A percentile compares a stretch with the other conserved stretches of the same genome.
Evolutionary conservation across 2,888 invertebrate species (phyloP).

Genomic region (Drosophila macrospina): DNA sequence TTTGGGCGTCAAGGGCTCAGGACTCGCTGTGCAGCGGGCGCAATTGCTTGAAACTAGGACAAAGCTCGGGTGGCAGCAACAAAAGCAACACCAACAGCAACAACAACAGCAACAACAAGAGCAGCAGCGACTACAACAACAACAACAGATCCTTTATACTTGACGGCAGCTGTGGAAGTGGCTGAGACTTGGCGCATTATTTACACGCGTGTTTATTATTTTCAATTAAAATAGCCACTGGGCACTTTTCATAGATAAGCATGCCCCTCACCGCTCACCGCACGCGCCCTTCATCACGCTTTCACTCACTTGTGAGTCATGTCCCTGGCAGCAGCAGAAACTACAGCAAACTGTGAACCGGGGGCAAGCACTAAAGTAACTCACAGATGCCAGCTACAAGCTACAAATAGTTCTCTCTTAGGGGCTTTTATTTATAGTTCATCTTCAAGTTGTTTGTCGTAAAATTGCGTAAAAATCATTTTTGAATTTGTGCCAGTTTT

Average conservation of each 20-base stretch:
- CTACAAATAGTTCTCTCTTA: slow-evolving; percentile 67
- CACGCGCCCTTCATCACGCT: not conserved
- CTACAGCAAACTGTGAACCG: slow-evolving; percentile 4
- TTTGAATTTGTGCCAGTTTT: slow-evolving; percentile 81
- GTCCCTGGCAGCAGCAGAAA: slow-evolving; percentile 38
- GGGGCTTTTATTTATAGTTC: slow-evolving; percentile 76
- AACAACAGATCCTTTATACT: slow-evolving; percentile 22
- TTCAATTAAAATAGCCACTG: slow-evolving; percentile 71
- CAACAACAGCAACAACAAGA: slow-evolving; percentile 6
- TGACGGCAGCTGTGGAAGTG: slow-evolving; percentile 40
- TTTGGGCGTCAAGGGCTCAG: slow-evolving; percentile 45
- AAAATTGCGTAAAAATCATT: slow-evolving; percentile 79
- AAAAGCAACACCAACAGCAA: slow-evolving; percentile 6
- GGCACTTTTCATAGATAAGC: slow-evolving; percentile 70
- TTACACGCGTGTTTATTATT: slow-evolving; percentile 80
- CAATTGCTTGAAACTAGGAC: slow-evolving; percentile 44
- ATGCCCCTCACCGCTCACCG: slow-evolving; percentile 13
- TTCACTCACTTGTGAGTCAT: slow-evolving; percentile 58
- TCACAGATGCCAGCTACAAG: slow-evolving; percentile 56
- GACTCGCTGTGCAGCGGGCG: slow-evolving; percentile 36
- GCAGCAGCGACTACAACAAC: slow-evolving; percentile 9
- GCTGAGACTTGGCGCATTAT: slow-evolving; percentile 68
- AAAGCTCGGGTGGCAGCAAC: slow-evolving; percentile 29
- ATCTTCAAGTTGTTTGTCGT: slow-evolving; percentile 78
- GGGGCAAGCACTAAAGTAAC: slow-evolving; percentile 45